Evolutionary conservation across 2,113 vertebrate species (phyloP).

Genomic region (Psilopsiagon aurifrons): DNA sequence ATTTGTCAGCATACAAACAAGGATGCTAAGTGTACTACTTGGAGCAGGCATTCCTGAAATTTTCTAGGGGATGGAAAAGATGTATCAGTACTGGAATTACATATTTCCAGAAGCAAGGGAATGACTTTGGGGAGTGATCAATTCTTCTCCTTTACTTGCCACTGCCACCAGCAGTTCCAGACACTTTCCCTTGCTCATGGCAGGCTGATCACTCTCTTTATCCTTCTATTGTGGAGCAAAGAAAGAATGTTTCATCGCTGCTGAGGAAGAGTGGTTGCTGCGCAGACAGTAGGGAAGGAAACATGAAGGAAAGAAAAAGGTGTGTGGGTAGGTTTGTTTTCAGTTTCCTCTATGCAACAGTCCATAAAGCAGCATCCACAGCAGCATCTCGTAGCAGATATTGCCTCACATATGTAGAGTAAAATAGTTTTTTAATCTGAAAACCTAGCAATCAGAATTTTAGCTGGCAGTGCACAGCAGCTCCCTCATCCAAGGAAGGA

Average conservation of each 20-base stretch:
- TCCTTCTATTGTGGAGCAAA: neutral
- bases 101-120: neutral
- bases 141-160: neutral
- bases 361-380: neutral
- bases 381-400: neutral
- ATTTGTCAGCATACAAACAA: neutral
- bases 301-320: neutral
- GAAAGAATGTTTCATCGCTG: neutral
- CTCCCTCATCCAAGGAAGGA: constrained; percentile 32
- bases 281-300: neutral
- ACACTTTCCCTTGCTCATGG: neutral
- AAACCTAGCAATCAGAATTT: constrained; percentile 38
- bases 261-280: neutral
- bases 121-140: neutral
- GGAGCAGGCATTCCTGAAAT: neutral
- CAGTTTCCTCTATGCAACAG: neutral
- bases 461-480: constrained; percentile 40
- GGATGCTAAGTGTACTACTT: neutral
- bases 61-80: neutral
- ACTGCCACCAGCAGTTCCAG: neutral
- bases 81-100: neutral
- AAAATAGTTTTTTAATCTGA: constrained; percentile 37
- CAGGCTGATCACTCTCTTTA: neutral
- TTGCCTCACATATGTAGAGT: neutral
- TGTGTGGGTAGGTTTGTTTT: neutral